These are phyloP conservation scores for Catamblyrhynchus diadema DNA, from an alignment of 2,797 vertebrate genomes.

Conservation along the genomic window DNA sequence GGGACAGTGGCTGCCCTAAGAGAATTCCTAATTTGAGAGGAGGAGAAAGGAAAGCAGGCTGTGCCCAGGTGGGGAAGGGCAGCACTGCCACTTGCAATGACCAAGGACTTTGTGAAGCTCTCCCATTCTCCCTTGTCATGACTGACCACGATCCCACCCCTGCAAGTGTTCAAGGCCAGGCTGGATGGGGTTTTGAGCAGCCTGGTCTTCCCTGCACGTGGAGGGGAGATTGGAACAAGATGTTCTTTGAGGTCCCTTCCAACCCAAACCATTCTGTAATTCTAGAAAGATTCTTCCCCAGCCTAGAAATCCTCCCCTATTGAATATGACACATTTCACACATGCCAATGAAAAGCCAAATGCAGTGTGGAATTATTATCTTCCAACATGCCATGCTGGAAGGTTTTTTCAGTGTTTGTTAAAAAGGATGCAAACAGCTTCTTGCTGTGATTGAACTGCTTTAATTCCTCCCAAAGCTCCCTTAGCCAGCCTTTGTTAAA, in stretches of 20 bases:
- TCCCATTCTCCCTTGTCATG: neutral
- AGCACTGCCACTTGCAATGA: neutral
- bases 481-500: neutral
- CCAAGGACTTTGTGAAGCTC: neutral
- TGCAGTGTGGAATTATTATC: neutral
- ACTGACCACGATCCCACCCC: neutral
- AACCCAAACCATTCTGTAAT: neutral
- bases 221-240: neutral
- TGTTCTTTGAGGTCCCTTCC: neutral
- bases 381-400: rapidly evolving
- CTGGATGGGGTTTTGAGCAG: neutral
- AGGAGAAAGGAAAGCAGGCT: rapidly evolving
- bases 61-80: neutral
- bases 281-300: neutral
- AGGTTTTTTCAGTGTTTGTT: neutral
- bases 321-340: neutral
- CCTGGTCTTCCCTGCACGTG: neutral
- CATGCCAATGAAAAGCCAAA: neutral
- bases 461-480: neutral
- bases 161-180: neutral
- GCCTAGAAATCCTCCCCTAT: neutral
- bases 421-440: neutral
- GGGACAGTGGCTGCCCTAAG: neutral
- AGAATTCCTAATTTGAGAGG: neutral
- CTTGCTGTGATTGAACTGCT: neutral